These are phyloP conservation scores for Drosophila phalerata DNA, from an alignment of 2,888 invertebrate species.

Conservation along the genomic window DNA sequence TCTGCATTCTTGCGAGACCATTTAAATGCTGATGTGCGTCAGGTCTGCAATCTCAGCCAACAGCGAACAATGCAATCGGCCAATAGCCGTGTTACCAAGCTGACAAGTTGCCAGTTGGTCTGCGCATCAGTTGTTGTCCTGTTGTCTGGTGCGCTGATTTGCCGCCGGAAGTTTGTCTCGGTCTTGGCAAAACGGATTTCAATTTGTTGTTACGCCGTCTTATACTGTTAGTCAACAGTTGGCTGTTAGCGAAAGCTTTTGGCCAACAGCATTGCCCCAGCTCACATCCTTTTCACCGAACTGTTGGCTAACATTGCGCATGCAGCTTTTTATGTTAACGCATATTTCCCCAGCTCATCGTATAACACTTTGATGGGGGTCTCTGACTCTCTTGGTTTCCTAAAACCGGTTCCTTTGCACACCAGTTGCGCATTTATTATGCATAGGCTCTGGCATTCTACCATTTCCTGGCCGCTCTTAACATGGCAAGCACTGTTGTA, in stretches of 20 bases:
- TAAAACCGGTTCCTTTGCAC: conserved; percentile 78
- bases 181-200: conserved; percentile 27
- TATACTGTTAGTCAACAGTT: conserved; percentile 50
- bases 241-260: conserved; percentile 63
- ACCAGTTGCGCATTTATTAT: conserved; percentile 82
- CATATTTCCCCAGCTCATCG: conserved; percentile 46
- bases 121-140: conserved; percentile 70
- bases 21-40: conserved; percentile 65
- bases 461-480: conserved; percentile 46
- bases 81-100: conserved; percentile 4
- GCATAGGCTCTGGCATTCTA: conserved; percentile 53
- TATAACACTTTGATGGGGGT: conserved; percentile 65
- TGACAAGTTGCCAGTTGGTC: conserved; percentile 24
- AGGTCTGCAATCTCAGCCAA: conserved; percentile 36
- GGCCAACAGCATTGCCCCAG: conserved; percentile 52
- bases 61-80: conserved; percentile 11
- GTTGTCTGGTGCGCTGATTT: conserved; percentile 77
- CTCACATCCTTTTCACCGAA: conserved; percentile 38
- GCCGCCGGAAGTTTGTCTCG: conserved; percentile 74
- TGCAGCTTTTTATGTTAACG: conserved; percentile 68
- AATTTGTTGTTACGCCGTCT: conserved; percentile 38
- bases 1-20: conserved; percentile 75
- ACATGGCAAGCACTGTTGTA: conserved; percentile 23
- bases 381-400: conserved; percentile 47
- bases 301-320: conserved; percentile 46